phyloP scores from a whole-genome alignment of 2,113 vertebrate species.

The Labrus mixtus region DNA sequence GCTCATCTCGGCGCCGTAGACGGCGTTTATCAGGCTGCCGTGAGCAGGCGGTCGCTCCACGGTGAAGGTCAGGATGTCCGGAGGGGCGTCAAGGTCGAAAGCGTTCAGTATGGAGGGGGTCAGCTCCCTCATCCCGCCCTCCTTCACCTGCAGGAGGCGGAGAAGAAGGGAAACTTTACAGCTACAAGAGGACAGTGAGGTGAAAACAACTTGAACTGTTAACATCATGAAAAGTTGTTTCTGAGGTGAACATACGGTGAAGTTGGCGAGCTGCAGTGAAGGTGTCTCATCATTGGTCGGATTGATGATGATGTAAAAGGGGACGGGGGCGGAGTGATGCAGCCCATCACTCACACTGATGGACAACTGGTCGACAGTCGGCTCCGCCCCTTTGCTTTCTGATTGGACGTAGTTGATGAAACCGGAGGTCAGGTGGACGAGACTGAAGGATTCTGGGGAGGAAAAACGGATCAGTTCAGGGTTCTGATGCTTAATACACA shows the following conservation, averaged over 20 bases:
- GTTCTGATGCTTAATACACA: too few relatives aligned
- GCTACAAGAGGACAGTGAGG: background rate
- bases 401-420: constrained; percentile 80
- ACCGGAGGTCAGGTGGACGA: constrained; percentile 77
- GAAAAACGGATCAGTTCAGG: background rate
- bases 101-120: constrained; percentile 65
- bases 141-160: constrained; percentile 62
- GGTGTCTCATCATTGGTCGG: constrained; percentile 81
- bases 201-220: background rate
- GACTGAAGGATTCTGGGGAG: constrained; percentile 78
- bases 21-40: constrained; percentile 69
- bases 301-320: constrained; percentile 82
- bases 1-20: constrained; percentile 53
- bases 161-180: background rate
- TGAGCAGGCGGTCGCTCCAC: constrained; percentile 61
- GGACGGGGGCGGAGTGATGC: constrained; percentile 74
- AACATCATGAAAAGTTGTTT: too few relatives aligned
- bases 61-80: constrained; percentile 66
- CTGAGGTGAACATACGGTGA: constrained; percentile 65
- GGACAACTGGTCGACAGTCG: constrained; percentile 69
- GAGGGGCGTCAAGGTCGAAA: constrained; percentile 71
- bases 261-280: constrained; percentile 76
- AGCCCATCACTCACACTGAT: constrained; percentile 81
- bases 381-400: constrained; percentile 71
- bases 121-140: constrained; percentile 69